Percentiles rank a stretch among this genome's conserved stretches.
These are phyloP conservation scores for Atractosteus spatula DNA, from an alignment of 2,113 vertebrate species.

Conservation along the genomic window DNA sequence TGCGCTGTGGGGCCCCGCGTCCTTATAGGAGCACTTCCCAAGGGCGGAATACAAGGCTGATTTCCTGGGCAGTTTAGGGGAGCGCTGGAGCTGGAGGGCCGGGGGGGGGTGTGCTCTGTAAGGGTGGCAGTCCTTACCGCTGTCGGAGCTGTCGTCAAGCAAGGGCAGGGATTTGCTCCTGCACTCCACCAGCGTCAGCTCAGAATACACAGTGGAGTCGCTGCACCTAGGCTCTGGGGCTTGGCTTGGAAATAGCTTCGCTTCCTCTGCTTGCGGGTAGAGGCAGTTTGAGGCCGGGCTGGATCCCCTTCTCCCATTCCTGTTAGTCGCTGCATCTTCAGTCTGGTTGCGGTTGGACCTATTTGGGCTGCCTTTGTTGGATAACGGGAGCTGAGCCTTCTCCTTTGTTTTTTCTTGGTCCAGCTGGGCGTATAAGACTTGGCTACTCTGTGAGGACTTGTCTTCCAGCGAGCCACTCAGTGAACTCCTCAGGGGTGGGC, in stretches of 20 bases:
- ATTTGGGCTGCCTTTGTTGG: constrained; percentile 13
- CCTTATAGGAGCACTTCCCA: constrained; percentile 12
- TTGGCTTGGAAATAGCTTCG: background rate
- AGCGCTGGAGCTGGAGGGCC: constrained; percentile 36
- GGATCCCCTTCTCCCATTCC: constrained; percentile 9
- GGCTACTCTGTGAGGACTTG: constrained; percentile 7
- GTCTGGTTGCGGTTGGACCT: background rate
- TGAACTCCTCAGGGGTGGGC: constrained; percentile 19
- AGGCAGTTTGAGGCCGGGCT: background rate
- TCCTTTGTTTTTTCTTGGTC: constrained; percentile 39
- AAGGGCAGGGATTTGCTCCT: constrained; percentile 42
- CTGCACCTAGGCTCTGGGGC: constrained; percentile 11
- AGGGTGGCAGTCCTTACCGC: background rate
- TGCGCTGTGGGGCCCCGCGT: constrained; percentile 17
- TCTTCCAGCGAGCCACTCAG: constrained; percentile 17
- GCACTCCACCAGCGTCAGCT: constrained; percentile 41
- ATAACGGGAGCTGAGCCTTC: constrained; percentile 17
- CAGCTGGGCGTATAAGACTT: constrained; percentile 55
- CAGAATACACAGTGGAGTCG: constrained; percentile 44
- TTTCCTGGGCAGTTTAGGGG: constrained; percentile 43
- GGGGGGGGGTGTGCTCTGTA: constrained; percentile 32
- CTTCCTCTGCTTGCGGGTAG: constrained; percentile 24
- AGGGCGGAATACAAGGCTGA: background rate
- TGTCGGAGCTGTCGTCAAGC: constrained; percentile 34
- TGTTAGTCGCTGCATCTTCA: background rate